Evolutionary conservation across 2,888 invertebrate genomes (phyloP).

Genomic region (Ophioninae sp.): DNA sequence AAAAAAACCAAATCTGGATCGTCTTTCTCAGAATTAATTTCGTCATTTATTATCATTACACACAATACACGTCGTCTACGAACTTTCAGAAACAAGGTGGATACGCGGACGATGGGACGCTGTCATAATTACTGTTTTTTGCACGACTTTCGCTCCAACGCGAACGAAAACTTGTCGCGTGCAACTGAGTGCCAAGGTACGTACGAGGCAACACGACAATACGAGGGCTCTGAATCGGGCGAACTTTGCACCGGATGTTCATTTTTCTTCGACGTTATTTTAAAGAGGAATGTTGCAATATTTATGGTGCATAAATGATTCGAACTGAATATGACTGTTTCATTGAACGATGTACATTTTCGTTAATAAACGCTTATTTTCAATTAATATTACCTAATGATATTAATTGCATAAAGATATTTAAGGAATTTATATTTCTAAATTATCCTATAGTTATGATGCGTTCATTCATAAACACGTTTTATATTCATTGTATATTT

Average conservation of each 20-base stretch:
- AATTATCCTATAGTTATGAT: neutral
- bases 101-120: slow-evolving; percentile 10
- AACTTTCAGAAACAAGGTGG: slow-evolving; percentile 14
- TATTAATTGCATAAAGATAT: neutral
- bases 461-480: neutral
- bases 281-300: neutral
- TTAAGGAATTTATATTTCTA: no score
- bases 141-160: slow-evolving; percentile 36
- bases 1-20: slow-evolving; percentile 20
- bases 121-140: slow-evolving; percentile 43
- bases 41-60: slow-evolving; percentile 45
- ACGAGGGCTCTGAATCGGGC: slow-evolving; percentile 50
- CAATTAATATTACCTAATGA: neutral
- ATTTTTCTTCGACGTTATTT: neutral
- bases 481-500: neutral
- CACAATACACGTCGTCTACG: neutral
- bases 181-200: slow-evolving; percentile 22
- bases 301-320: neutral
- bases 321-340: no score
- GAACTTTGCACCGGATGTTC: slow-evolving; percentile 14
- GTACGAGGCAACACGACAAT: slow-evolving; percentile 13
- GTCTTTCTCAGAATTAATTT: slow-evolving; percentile 41
- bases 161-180: slow-evolving; percentile 17
- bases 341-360: no score
- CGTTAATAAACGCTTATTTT: neutral